These are phyloP conservation scores for Oncopodura yosiiana DNA, from an alignment of 1,140 invertebrate species.

Conservation along the genomic window DNA sequence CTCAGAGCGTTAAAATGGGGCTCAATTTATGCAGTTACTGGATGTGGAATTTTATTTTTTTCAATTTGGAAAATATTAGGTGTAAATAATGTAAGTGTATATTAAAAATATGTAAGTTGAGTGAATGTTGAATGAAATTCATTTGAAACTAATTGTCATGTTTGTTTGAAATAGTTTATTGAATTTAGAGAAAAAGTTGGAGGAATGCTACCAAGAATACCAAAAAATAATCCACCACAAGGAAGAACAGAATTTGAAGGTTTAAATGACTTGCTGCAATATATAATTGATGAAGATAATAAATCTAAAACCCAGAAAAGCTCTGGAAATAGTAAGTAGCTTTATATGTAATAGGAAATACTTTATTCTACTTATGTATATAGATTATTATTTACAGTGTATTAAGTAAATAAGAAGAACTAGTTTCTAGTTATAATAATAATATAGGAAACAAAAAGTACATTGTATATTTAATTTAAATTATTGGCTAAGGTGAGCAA, in stretches of 20 bases:
- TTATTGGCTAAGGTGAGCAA: too few relatives aligned
- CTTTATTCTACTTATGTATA: too few relatives aligned
- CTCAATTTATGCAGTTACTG: slow-evolving; percentile 70
- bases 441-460: too few relatives aligned
- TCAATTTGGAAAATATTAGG: slow-evolving; percentile 80
- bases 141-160: background rate
- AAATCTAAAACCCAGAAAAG: slow-evolving; percentile 14
- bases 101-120: background rate
- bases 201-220: slow-evolving; percentile 57
- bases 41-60: slow-evolving; percentile 69
- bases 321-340: too few relatives aligned
- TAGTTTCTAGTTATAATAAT: too few relatives aligned
- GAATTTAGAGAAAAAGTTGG: slow-evolving; percentile 46
- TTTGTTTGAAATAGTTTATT: slow-evolving; percentile 37
- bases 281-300: slow-evolving; percentile 44
- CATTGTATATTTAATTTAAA: too few relatives aligned
- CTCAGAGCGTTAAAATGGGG: slow-evolving; percentile 75
- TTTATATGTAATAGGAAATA: too few relatives aligned
- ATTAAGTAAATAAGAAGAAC: too few relatives aligned
- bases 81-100: slow-evolving; percentile 57
- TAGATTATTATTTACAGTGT: too few relatives aligned
- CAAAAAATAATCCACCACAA: slow-evolving; percentile 66
- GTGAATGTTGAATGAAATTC: background rate
- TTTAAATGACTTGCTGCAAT: slow-evolving; percentile 67
- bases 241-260: slow-evolving; percentile 78